Conservation (phyloP, 1,140 invertebrate genomes). For the Brachionus sp. region DNA sequence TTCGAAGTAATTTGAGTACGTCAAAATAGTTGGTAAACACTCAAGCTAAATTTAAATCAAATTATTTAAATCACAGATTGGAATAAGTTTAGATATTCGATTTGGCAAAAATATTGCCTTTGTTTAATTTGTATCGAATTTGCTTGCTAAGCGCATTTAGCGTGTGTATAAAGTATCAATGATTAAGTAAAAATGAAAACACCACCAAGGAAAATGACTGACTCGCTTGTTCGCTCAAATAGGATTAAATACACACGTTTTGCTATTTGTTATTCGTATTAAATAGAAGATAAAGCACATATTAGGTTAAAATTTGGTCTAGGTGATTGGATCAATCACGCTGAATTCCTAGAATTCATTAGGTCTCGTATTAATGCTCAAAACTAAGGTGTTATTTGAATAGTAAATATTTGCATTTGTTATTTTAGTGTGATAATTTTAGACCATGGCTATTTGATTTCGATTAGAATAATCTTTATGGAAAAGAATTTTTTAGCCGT, state of each 20-base stretch:
- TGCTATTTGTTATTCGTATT: conserved; percentile 16
- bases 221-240: neutral
- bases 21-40: neutral
- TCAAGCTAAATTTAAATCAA: neutral
- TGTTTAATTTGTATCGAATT: conserved; percentile 30
- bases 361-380: neutral
- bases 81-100: neutral
- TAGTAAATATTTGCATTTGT: conserved; percentile 16
- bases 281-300: conserved; percentile 19
- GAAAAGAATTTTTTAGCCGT: neutral
- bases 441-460: conserved; percentile 33
- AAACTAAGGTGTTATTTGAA: conserved; percentile 27
- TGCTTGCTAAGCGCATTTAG: neutral
- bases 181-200: neutral
- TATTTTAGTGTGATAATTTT: conserved; percentile 38
- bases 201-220: neutral
- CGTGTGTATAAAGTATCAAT: neutral
- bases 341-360: conserved; percentile 5
- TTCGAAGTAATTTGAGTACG: conserved; percentile 13
- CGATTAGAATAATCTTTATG: conserved; percentile 23
- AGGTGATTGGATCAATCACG: conserved; percentile 4
- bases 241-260: conserved; percentile 38
- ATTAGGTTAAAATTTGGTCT: neutral
- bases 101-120: neutral
- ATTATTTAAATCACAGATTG: conserved; percentile 2